Evolutionary conservation across 2,888 invertebrate genomes (phyloP), one percentile per base, ranked within the genome.

Genomic region (Kryphioiulus occultus): DNA sequence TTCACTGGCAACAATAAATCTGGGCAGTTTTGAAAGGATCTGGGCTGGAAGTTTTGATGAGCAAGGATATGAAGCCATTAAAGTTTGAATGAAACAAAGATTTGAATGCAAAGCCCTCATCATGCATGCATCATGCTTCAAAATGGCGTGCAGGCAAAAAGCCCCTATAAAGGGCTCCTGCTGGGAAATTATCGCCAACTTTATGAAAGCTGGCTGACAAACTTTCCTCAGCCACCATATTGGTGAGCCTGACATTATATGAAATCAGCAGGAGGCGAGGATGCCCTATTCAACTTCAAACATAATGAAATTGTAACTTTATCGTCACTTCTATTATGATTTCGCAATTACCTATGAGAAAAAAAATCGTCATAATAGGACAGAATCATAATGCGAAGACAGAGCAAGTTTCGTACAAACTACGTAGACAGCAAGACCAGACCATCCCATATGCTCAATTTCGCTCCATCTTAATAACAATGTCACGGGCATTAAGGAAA

Each of bases 241-340:
- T 84, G 39, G 84, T 32, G 84, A 39, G 84, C 39, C 32, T 84
- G 84, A 32, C 39, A 32, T 32, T 32, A 84, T 84, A 84, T n/a
- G 32, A 39, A 32, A 84, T 19, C 84, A 39, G 39, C 35, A 84
- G 32, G 39, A 39, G 84, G 84, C 39, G 12, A 39, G 84, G 84
- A 39, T 39, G 84, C 32, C 84, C 59, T 9, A 84, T 84, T 84
- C 32, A 84, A 84, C 84, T 84, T 59, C 59, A 39, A 84, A 84
- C 84, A 39, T 84, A 84, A 84, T 84, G 39, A 84, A 84, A 84
- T 84, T 84, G 84, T 84, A 84, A 84, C 84, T 84, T 84, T 84
- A 84, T 84, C 84, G 84, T 84, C 84, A 84, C 84, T 84, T 84
- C 84, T 32, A 32, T 84, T 84, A 84, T 84, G 84, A 39, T 39